Evolutionary conservation across 2,113 vertebrate species (phyloP), one percentile per base, ranked within the genome.

Genomic region (Lagopus leucura): DNA sequence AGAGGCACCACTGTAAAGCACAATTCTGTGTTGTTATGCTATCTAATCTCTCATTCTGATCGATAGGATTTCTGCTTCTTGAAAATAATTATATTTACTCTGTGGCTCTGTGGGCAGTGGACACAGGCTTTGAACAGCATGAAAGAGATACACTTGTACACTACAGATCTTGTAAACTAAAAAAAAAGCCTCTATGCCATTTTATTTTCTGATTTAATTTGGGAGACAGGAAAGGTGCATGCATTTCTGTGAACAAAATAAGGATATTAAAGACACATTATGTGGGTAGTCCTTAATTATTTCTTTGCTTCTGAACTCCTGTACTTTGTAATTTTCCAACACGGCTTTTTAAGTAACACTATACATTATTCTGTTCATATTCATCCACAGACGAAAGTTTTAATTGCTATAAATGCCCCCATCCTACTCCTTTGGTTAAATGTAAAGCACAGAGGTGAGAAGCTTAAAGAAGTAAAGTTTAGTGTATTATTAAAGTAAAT

Each of bases 201-300:
- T 94, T 60, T 76, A 27, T 82, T 80, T 71, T 55, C 50, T 42
- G 25, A 93, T 88, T 92, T 91, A 43, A 73, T 82, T 38, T 77
- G 63, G 8, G 30, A 86, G 50, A 60, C 30, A 81, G 64, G 70
- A 34, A 80, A 66, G 20, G 57, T 38, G 71, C 11, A 7, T 48
- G 10, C 30, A 76, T 70, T 91, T 75, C 76, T 75, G 36, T 67
- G 45, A 88, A 91, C 6, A 54, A 34, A 63, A 63, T 48, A 22
- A 88, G 27, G 58, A 67, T 48, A 61, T 65, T 61, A 88, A 36
- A 13, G 71, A 72, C 34, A 34, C 16, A 81, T 40, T 65, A 40
- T 8, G 27, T 64, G 19, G 2, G 36, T 77, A 65, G 58, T 20
- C 75, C 28, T 47, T 27, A 87, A 61, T n/a, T 34, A 55, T 18